Percentiles rank a stretch among this genome's conserved stretches.
Evolutionary conservation across 2,113 vertebrate species (phyloP).

Genomic region (Telmatochromis sp.): DNA sequence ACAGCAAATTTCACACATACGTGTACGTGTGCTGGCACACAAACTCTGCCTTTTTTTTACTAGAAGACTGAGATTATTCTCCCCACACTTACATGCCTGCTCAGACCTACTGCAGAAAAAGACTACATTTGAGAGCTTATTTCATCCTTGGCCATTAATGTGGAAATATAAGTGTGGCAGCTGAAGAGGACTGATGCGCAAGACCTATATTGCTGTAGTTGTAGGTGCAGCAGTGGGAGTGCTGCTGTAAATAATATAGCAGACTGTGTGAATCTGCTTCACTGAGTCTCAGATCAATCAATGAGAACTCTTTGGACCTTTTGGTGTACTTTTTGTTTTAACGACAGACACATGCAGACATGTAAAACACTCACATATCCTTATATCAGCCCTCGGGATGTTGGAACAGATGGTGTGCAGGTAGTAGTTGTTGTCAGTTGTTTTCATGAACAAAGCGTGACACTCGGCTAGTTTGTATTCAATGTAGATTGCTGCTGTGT

Average conservation of each 20-base stretch:
- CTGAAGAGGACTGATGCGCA: neutral
- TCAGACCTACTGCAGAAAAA: neutral
- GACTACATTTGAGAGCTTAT: neutral
- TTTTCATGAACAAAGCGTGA: neutral
- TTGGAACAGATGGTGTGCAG: neutral
- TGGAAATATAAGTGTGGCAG: conserved; percentile 21
- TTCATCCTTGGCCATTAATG: conserved; percentile 16
- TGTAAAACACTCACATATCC: neutral
- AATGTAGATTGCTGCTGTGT: neutral
- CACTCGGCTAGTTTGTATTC: neutral
- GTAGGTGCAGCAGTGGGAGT: neutral
- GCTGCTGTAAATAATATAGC: neutral
- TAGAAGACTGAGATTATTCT: neutral
- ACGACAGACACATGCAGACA: neutral
- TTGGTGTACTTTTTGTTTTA: neutral
- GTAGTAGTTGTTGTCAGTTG: neutral
- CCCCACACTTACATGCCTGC: neutral
- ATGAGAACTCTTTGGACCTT: neutral
- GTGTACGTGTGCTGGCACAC: neutral
- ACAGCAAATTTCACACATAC: neutral
- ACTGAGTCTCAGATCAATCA: neutral
- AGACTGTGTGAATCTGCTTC: neutral
- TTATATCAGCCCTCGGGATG: neutral
- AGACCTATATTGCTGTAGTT: neutral
- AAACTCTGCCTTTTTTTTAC: neutral